Evolutionary conservation across 2,797 vertebrate genomes (phyloP), one percentile per base, ranked within the genome.

Genomic region (Vespertilio murinus): DNA sequence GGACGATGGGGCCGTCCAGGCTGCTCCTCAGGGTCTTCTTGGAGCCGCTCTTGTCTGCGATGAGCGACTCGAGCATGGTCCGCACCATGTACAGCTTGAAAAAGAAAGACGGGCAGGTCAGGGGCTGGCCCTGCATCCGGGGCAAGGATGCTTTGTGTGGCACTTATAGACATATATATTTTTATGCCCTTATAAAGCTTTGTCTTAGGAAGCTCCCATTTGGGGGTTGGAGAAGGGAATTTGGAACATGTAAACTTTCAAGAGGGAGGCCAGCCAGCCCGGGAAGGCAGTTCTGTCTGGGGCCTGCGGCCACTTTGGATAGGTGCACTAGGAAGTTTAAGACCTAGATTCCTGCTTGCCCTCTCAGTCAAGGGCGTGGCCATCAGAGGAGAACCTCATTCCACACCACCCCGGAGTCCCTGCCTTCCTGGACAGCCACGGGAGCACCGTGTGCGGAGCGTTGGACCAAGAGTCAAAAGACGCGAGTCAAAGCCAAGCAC

Each of bases 1-100:
- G 98, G 69, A 99, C 99, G 9, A 99, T 99, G 0, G 99, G 99
- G 9, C 99, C 99, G 6, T 99, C 99, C 95, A 99, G 98, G 96
- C 99, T 99, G 98, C 99, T 99, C 86, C 99, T 98, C 54, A 99
- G 98, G 0, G 99, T 99, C 98, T 99, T 99, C 97, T 99, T 99
- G 0, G 99, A 99, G 86, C 99, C 99, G 2, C 99, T 99, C 97
- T 99, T 99, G 97, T 99, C 99, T 13, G 99, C 99, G 64, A 99
- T 99, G 94, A 99, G 98, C 0, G 99, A 99, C 87, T 99, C 99
- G 49, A 99, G 98, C 99, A 99, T 99, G 91, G 99, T 99, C 75
- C 99, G 98, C 79, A 99, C 99, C 99, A 99, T 99, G 98, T 99
- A 99, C 88, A 99, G 98, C 99, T 99, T 97, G 73, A 97, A 93